Conservation (phyloP, 2,113 vertebrate genomes). For the Pontoporia blainvillei region DNA sequence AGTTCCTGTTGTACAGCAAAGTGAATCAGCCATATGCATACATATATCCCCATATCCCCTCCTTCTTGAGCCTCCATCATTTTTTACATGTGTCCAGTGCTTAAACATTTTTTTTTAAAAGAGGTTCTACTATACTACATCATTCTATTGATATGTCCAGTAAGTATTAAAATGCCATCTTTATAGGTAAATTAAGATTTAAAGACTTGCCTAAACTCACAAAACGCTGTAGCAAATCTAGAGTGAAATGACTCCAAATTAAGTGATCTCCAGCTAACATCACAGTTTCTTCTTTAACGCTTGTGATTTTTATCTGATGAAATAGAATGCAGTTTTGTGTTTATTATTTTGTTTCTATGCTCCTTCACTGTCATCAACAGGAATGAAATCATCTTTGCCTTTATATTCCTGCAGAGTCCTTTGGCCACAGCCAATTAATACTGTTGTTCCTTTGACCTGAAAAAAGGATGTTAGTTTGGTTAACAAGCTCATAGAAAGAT, state of each 20-base stretch:
- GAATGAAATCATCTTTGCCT: neutral
- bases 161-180: neutral
- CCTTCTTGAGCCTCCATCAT: neutral
- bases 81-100: neutral
- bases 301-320: neutral
- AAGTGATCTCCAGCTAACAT: neutral
- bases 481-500: neutral
- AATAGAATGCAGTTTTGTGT: neutral
- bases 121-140: neutral
- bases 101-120: neutral
- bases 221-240: neutral
- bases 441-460: neutral
- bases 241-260: neutral
- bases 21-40: too few relatives aligned
- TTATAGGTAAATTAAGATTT: conserved; percentile 4
- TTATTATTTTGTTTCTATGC: neutral
- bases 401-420: neutral
- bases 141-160: neutral
- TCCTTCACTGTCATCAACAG: neutral
- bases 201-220: neutral
- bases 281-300: neutral
- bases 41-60: too few relatives aligned
- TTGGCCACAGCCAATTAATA: neutral
- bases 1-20: too few relatives aligned
- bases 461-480: neutral